A percentile compares a stretch with the other conserved stretches of the same genome.
Evolutionary conservation across 1,140 invertebrate genomes (phyloP).

Genomic region (Archegozetes longisetosus): DNA sequence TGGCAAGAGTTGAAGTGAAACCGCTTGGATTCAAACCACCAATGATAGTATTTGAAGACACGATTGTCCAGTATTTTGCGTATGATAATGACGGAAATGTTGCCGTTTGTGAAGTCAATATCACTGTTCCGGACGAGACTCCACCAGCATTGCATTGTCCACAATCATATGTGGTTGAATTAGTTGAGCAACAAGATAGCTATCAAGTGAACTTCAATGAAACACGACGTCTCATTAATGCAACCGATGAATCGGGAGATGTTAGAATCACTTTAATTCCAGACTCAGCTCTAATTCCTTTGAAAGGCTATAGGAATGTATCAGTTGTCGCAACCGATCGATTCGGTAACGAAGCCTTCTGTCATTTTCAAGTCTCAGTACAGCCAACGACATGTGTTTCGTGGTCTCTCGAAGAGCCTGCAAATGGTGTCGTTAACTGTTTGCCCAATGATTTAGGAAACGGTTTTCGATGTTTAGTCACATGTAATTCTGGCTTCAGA

Average conservation of each 20-base stretch:
- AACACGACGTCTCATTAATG: slow-evolving; percentile 63
- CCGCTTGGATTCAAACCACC: slow-evolving; percentile 79
- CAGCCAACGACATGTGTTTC: slow-evolving; percentile 85
- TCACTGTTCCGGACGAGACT: slow-evolving; percentile 82
- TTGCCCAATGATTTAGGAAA: slow-evolving; percentile 44
- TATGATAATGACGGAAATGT: slow-evolving; percentile 94
- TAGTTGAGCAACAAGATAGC: slow-evolving; percentile 72
- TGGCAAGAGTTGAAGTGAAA: slow-evolving; percentile 75
- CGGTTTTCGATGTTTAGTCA: slow-evolving; percentile 71
- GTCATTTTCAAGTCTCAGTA: slow-evolving; percentile 73
- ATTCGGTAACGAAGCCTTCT: slow-evolving; percentile 71
- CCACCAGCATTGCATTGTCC: slow-evolving; percentile 85
- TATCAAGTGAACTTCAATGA: slow-evolving; percentile 86
- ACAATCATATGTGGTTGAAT: slow-evolving; percentile 83
- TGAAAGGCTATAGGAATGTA: slow-evolving; percentile 84
- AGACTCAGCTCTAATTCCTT: slow-evolving; percentile 64
- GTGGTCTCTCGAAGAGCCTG: slow-evolving; percentile 75
- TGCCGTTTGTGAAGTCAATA: slow-evolving; percentile 89
- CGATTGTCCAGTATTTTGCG: slow-evolving; percentile 82
- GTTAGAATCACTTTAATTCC: slow-evolving; percentile 58
- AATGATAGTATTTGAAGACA: slow-evolving; percentile 70
- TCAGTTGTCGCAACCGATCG: slow-evolving; percentile 76
- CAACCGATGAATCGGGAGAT: slow-evolving; percentile 73
- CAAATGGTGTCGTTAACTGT: slow-evolving; percentile 74
- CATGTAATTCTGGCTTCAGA: slow-evolving; percentile 71